These are phyloP conservation scores for Strongylocentrotus purpuratus DNA, from an alignment of 35 echinoderm and acorn worm genomes.

Conservation along the genomic window DNA sequence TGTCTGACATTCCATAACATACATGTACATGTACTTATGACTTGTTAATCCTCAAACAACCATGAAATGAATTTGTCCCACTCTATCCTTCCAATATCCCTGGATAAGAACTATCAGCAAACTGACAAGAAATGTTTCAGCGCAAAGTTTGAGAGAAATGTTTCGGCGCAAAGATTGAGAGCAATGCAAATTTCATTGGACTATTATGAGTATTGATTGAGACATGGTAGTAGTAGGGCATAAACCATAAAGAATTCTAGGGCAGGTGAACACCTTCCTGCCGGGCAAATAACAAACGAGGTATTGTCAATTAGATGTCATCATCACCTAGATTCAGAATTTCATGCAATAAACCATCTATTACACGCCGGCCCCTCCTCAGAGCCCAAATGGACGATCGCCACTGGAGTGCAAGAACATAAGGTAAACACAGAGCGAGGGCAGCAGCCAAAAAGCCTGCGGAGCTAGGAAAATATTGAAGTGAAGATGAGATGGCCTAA, in stretches of 20 bases:
- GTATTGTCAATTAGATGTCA: neutral
- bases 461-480: constrained; percentile 17
- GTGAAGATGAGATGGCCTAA: constrained; percentile 16
- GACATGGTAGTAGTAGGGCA: neutral
- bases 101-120: too few species aligned
- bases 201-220: too few species aligned
- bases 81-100: too few species aligned
- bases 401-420: neutral
- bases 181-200: too few species aligned
- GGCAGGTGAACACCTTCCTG: neutral
- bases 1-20: too few species aligned
- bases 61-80: too few species aligned
- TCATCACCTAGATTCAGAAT: neutral
- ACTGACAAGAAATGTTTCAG: too few species aligned
- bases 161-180: too few species aligned
- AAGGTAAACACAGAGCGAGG: neutral
- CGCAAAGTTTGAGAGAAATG: too few species aligned
- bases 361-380: neutral
- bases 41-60: too few species aligned
- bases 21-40: too few species aligned
- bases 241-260: neutral
- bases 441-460: neutral
- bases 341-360: neutral
- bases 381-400: neutral
- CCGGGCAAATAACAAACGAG: neutral